phyloP scores from a whole-genome alignment of 2,888 invertebrate genomes.

The Napeogenes inachia region DNA sequence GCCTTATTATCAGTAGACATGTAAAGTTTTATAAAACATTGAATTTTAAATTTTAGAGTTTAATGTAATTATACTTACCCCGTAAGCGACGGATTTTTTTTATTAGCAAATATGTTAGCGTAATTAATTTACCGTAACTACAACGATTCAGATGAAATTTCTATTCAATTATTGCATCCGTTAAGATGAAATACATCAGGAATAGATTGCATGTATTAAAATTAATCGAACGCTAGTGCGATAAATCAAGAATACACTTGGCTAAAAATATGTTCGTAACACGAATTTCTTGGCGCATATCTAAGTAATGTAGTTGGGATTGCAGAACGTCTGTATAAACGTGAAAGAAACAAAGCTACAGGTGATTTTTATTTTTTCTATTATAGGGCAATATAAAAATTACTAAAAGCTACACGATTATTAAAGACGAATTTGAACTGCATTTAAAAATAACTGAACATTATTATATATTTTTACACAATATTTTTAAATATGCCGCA shows the following conservation, averaged over 20 bases:
- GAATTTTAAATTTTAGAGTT: not conserved
- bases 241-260: conserved; percentile 31
- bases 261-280: conserved; percentile 34
- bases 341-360: conserved; percentile 36
- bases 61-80: conserved; percentile 1
- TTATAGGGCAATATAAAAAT: not conserved
- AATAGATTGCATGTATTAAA: conserved; percentile 30
- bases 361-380: conserved; percentile 27
- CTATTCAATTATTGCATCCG: conserved; percentile 20
- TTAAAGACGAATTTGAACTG: not conserved
- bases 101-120: not conserved
- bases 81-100: not conserved
- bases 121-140: conserved; percentile 5
- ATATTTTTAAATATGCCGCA: not conserved
- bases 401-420: not conserved
- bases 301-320: conserved; percentile 30
- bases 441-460: too few relatives aligned
- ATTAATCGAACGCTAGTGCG: conserved; percentile 29
- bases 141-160: conserved; percentile 16
- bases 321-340: conserved; percentile 31
- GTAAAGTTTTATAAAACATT: not conserved
- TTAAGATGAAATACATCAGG: conserved; percentile 27
- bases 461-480: conserved; percentile 4
- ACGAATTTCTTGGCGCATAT: conserved; percentile 34
- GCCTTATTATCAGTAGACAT: too few relatives aligned